A percentile compares a stretch with the other conserved stretches of the same genome.
These are phyloP conservation scores for Andrena praecox DNA, from an alignment of 2,888 invertebrate genomes.

Conservation along the genomic window DNA sequence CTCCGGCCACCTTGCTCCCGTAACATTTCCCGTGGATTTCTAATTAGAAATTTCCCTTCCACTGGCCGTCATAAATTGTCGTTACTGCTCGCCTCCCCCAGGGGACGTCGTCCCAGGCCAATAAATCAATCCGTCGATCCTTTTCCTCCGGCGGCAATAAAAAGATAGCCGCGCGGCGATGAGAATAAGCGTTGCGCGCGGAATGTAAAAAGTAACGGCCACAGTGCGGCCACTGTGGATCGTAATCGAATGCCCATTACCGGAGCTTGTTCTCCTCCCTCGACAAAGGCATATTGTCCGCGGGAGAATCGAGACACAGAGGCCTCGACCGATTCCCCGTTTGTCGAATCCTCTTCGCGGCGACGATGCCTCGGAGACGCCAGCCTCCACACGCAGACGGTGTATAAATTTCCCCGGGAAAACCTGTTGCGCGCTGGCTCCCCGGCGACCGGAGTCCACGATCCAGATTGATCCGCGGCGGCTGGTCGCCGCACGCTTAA, in stretches of 20 bases:
- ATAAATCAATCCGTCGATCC: constrained; percentile 11
- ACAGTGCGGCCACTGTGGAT: constrained; percentile 40
- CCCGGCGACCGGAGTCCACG: constrained; percentile 39
- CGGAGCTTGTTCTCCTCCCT: constrained; percentile 16
- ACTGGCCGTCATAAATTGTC: neutral
- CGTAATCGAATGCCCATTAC: constrained; percentile 33
- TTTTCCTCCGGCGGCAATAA: neutral
- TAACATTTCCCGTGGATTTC: neutral
- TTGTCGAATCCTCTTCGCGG: constrained; percentile 23
- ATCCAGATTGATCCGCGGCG: constrained; percentile 56
- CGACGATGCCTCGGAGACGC: constrained; percentile 8
- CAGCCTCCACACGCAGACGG: constrained; percentile 6
- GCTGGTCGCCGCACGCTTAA: constrained; percentile 37
- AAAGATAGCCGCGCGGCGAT: constrained; percentile 7
- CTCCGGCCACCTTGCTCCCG: neutral
- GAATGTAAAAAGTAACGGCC: constrained; percentile 27
- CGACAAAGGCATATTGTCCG: constrained; percentile 49
- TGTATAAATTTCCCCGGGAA: constrained; percentile 32
- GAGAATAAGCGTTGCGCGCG: constrained; percentile 4
- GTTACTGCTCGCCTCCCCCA: neutral
- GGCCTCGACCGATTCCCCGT: constrained; percentile 2
- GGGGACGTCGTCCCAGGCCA: neutral
- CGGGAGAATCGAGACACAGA: neutral
- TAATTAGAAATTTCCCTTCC: neutral
- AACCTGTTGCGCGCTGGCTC: constrained; percentile 53